Conservation (phyloP, 2,113 vertebrate species). For the Trochalopteron elliotii region DNA sequence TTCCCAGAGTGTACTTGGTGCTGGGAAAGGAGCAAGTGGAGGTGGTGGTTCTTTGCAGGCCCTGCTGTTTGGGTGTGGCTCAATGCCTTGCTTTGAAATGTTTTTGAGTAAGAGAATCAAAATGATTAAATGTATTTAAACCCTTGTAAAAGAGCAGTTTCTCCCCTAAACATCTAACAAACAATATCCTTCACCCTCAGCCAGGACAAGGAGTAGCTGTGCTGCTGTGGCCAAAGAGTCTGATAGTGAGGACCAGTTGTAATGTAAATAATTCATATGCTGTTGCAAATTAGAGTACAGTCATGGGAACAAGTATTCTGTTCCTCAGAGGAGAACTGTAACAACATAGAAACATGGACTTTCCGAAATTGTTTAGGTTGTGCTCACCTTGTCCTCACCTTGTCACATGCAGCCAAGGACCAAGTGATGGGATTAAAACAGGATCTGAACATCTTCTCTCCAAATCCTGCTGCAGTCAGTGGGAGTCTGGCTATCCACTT, state of each 20-base stretch:
- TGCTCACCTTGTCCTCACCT: fast-evolving
- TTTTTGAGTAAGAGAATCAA: background rate
- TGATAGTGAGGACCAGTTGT: background rate
- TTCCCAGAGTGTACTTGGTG: background rate
- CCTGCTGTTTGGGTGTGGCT: background rate
- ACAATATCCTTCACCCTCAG: background rate
- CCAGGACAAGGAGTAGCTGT: background rate
- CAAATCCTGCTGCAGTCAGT: too few species aligned
- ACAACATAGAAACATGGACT: too few species aligned
- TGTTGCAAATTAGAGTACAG: fast-evolving
- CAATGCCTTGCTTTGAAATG: background rate
- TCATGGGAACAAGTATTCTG: fast-evolving
- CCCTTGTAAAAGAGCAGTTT: background rate
- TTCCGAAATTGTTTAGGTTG: background rate
- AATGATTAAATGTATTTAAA: background rate
- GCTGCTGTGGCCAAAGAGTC: background rate
- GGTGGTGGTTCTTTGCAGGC: background rate
- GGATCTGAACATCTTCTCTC: background rate
- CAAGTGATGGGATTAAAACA: fast-evolving
- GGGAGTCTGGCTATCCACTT: background rate
- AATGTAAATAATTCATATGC: background rate
- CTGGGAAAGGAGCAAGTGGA: background rate
- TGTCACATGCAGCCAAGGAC: background rate
- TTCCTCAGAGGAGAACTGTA: background rate
- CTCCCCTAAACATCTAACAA: background rate